Percentiles rank a stretch among this genome's conserved stretches.
phyloP scores from a whole-genome alignment of 2,888 invertebrate species.

The Meta bourneti region DNA sequence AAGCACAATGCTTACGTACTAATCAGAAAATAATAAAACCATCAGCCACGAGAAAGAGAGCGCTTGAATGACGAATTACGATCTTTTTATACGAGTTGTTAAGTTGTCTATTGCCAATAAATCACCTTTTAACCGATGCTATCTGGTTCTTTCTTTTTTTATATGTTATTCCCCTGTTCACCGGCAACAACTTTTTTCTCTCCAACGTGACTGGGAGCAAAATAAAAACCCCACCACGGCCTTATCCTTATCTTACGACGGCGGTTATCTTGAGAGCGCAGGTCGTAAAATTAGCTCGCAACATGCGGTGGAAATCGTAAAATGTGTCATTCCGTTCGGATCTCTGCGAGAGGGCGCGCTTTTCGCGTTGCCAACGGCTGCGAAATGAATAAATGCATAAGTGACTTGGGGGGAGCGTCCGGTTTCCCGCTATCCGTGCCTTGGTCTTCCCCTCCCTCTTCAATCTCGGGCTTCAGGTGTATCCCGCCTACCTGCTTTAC shows the following conservation, averaged over 20 bases:
- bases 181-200: constrained; percentile 7
- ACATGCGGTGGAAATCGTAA: constrained; percentile 76
- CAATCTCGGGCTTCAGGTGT: background rate
- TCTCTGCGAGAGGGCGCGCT: constrained; percentile 66
- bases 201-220: background rate
- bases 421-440: constrained; percentile 50
- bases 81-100: constrained; percentile 63
- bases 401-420: constrained; percentile 53
- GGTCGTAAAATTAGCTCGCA: constrained; percentile 72
- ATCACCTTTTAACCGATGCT: constrained; percentile 67
- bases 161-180: background rate
- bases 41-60: background rate
- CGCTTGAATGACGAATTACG: constrained; percentile 64
- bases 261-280: constrained; percentile 55
- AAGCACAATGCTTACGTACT: background rate
- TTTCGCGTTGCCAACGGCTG: constrained; percentile 70
- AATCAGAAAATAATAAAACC: constrained; percentile 40
- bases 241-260: constrained; percentile 20
- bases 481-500: background rate
- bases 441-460: background rate
- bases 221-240: background rate
- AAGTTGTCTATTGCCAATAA: constrained; percentile 73
- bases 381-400: constrained; percentile 72
- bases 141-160: constrained; percentile 36
- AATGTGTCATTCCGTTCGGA: constrained; percentile 70